These are phyloP conservation scores for Aythya baeri DNA, from an alignment of 2,113 vertebrate genomes.

Conservation along the genomic window DNA sequence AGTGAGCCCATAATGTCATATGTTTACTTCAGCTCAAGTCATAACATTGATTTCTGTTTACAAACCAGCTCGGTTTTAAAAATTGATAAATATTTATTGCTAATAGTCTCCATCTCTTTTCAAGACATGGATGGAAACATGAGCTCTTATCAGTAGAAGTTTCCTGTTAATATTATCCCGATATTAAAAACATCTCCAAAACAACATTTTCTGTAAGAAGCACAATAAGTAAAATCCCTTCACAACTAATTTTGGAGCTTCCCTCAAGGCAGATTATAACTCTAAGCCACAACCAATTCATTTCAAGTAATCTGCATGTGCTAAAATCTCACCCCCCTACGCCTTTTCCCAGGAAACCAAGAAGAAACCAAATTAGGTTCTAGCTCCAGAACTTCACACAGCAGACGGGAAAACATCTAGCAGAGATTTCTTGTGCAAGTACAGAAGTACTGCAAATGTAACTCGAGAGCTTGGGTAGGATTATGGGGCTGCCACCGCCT, in stretches of 20 bases:
- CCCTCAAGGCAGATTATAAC: background rate
- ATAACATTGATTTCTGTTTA: background rate
- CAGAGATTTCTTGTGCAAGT: background rate
- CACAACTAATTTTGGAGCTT: background rate
- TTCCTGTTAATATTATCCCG: background rate
- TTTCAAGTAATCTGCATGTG: background rate
- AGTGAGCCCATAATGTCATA: background rate
- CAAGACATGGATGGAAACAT: background rate
- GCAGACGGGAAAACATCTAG: background rate
- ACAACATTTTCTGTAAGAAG: background rate
- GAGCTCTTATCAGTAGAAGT: background rate
- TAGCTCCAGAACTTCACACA: background rate
- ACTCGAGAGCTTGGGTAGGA: background rate
- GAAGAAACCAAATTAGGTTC: background rate
- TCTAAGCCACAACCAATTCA: background rate
- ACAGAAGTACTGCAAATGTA: accelerated
- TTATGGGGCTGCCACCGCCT: background rate
- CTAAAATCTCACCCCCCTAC: background rate
- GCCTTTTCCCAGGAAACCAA: background rate
- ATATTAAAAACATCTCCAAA: background rate
- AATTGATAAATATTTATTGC: background rate
- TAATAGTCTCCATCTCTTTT: background rate
- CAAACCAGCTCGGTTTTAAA: background rate
- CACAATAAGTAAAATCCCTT: background rate
- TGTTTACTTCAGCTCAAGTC: background rate